These are phyloP conservation scores for Eurypyga helias DNA, from an alignment of 2,113 vertebrate genomes.

Conservation along the genomic window DNA sequence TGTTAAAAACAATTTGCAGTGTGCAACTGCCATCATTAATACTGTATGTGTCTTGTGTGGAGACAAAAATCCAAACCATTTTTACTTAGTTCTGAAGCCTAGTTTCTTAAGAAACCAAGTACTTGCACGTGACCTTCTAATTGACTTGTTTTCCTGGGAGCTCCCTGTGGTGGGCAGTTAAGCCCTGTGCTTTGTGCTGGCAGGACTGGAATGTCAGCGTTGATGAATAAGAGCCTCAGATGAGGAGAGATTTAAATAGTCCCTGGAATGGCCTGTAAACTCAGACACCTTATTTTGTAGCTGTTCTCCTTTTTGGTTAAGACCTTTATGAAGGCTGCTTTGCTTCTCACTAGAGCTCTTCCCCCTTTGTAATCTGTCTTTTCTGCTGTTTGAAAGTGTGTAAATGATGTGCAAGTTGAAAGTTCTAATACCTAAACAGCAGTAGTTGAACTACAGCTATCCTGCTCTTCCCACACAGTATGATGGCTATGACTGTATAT, in stretches of 20 bases:
- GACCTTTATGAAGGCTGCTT: not conserved
- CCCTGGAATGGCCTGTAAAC: not conserved
- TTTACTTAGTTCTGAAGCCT: not conserved
- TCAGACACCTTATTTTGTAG: conserved; percentile 29
- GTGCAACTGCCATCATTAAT: not conserved
- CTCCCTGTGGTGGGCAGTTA: conserved; percentile 47
- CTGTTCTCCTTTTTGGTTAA: not conserved
- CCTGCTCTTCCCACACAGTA: not conserved
- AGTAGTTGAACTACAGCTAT: not conserved
- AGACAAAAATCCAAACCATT: not conserved
- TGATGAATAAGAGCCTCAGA: conserved; percentile 26
- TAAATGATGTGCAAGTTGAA: not conserved
- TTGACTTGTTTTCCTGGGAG: conserved; percentile 54
- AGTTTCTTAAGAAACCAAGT: not conserved
- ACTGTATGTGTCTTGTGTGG: not conserved
- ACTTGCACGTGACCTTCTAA: conserved; percentile 45
- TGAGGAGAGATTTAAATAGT: conserved; percentile 18
- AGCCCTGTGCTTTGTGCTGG: conserved; percentile 39
- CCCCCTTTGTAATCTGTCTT: not conserved
- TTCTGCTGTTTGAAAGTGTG: not conserved
- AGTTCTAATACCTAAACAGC: not conserved
- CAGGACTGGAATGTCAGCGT: conserved; percentile 38
- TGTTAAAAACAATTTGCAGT: not conserved
- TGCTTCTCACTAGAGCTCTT: not conserved
- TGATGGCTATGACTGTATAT: not conserved